Conservation (phyloP, 1,140 invertebrate species). For the Conus betulinus region DNA sequence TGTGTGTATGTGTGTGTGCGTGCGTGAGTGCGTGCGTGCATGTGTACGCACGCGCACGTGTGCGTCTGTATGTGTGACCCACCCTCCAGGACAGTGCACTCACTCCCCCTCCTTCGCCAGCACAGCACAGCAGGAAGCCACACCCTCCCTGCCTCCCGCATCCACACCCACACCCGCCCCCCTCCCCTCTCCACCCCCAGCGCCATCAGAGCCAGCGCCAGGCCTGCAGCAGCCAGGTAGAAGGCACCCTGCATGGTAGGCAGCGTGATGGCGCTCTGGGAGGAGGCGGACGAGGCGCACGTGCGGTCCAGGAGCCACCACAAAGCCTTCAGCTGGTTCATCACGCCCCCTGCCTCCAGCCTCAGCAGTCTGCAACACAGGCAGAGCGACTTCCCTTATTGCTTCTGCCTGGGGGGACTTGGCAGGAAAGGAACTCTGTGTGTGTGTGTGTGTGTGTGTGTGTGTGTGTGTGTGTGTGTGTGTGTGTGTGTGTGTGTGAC, state of each 20-base stretch:
- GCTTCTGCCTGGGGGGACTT: too few relatives aligned
- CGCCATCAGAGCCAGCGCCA: not conserved
- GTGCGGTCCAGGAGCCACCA: not conserved
- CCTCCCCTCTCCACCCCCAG: not conserved
- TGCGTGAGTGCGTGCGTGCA: too few relatives aligned
- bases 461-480: too few relatives aligned
- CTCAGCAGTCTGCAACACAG: not conserved
- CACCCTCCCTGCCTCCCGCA: not conserved
- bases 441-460: too few relatives aligned
- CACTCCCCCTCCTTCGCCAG: too few relatives aligned
- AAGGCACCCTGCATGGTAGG: not conserved
- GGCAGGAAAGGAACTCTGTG: too few relatives aligned
- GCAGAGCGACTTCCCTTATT: too few relatives aligned
- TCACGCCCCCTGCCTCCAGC: conserved; percentile 9
- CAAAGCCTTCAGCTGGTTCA: not conserved
- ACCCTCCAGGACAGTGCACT: too few relatives aligned
- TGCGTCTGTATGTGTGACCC: too few relatives aligned
- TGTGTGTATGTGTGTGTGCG: too few relatives aligned
- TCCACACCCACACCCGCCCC: not conserved
- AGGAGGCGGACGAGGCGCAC: not conserved
- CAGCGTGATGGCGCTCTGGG: not conserved
- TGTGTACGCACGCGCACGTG: too few relatives aligned
- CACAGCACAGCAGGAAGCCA: not conserved
- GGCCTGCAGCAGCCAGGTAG: not conserved
- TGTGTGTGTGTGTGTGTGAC: too few relatives aligned